Percentiles rank a stretch among this genome's conserved stretches.
Conservation (phyloP, 2,888 invertebrate genomes). For the Amorpha juglandis region DNA sequence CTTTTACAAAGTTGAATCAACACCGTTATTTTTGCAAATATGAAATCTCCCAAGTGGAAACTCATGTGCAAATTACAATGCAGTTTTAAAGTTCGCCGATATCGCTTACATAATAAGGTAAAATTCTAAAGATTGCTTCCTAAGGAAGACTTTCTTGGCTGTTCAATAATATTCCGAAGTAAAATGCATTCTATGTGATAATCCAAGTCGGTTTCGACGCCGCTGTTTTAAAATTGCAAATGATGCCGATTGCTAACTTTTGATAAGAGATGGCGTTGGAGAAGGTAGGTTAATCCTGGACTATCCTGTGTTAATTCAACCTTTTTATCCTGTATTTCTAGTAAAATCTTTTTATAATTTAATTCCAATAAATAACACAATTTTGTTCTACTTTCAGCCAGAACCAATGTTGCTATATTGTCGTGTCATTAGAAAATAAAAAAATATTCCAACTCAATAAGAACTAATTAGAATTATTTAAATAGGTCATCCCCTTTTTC, state of each 20-base stretch:
- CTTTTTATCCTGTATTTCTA: background rate
- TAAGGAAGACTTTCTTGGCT: no score
- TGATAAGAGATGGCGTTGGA: background rate
- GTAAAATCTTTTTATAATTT: no score
- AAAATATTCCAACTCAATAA: no score
- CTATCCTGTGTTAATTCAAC: background rate
- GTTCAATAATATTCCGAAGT: slow-evolving; percentile 7
- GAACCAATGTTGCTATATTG: no score
- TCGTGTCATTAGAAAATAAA: no score
- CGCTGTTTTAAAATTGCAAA: background rate
- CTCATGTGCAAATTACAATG: slow-evolving; percentile 1
- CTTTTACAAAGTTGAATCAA: background rate
- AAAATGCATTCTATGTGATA: slow-evolving; percentile 5
- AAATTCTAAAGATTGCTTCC: slow-evolving; percentile 11
- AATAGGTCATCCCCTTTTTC: no score
- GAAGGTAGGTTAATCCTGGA: background rate
- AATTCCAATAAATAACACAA: no score
- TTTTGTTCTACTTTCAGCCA: no score
- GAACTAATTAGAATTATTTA: no score
- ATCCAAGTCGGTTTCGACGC: background rate
- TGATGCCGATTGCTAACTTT: background rate
- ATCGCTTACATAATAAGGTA: slow-evolving; percentile 21
- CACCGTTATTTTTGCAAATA: background rate
- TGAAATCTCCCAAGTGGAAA: background rate
- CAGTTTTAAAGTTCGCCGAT: slow-evolving; percentile 13